Percentiles rank a stretch among this genome's conserved stretches.
Conservation (phyloP, 2,888 invertebrate species). For the Ceriagrion tenellum region DNA sequence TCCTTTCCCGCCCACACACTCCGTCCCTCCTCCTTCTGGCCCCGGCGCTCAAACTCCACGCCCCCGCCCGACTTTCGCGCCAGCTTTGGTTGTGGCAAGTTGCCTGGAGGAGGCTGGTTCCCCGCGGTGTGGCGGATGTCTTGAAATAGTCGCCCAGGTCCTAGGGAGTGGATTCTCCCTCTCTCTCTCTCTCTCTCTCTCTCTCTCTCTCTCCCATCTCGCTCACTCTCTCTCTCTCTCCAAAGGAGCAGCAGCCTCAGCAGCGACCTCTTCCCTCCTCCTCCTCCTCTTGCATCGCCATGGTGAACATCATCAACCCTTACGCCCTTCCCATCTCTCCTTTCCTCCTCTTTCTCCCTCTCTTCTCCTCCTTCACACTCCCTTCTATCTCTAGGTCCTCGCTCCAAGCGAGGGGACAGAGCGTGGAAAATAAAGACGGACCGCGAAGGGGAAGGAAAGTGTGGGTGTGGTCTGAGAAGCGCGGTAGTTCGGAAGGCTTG, state of each 20-base stretch:
- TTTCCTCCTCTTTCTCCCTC: no score
- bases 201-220: neutral
- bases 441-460: neutral
- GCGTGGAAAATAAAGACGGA: neutral
- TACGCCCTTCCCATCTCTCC: neutral
- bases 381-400: neutral
- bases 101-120: conserved; percentile 26
- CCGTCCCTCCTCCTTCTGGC: neutral
- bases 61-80: neutral
- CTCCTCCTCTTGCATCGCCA: neutral
- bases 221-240: neutral
- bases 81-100: conserved; percentile 54
- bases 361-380: neutral
- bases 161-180: neutral
- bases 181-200: neutral
- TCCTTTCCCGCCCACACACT: no score
- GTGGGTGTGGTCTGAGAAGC: no score
- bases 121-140: conserved; percentile 52
- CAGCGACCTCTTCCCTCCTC: neutral
- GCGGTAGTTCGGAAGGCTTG: no score
- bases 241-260: neutral
- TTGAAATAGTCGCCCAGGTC: conserved; percentile 61
- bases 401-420: neutral
- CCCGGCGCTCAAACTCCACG: neutral
- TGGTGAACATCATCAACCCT: conserved; percentile 13